Evolutionary conservation across 1,140 invertebrate genomes (phyloP), one percentile per base, ranked within the genome.

Genomic region (Parapsyche elsis): DNA sequence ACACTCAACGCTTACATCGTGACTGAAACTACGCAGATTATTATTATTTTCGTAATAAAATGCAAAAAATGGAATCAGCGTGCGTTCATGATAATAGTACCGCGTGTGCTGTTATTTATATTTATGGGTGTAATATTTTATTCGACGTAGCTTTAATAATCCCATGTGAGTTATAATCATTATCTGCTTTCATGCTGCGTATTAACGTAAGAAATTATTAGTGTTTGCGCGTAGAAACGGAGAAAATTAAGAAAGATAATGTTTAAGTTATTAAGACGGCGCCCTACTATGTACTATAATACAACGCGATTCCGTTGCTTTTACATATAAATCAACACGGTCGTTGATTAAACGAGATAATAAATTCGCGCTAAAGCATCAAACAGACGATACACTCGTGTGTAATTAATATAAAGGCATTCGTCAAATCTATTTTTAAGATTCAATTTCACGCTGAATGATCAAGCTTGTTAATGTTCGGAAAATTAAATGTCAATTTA

Each of bases 171-270:
- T 67, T 67, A 67, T 67, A 67, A 67, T 67, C 64, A 67, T 67
- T 67, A 67, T 67, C 64, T 67, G 64, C 64, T 67, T 23, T 67
- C 64, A 26, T 26, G 64, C 64, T 67, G 64, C 64, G 64, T 30
- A 67, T 67, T 67, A 67, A 67, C 24, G 23, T 67, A 14, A 23
- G 21, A 67, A 67, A 67, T 67, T 67, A 67, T 67, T 67, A 67
- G 64, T 23, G 64, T 67, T 23, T 67, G 21, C 24, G 21, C 9
- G 64, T 26, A 67, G 23, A 26, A 24, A 67, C 9, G 21, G 64
- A 67, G 64, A 67, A 67, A 67, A 67, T 67, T 67, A 67, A 67
- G 64, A 67, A 67, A 67, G 64, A 67, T 67, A 67, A 67, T 67
- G 24, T 67, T 67, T 23, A 67, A 67, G 64, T 67, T 67, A 67